A percentile compares a stretch with the other conserved stretches of the same genome.
phyloP scores from a whole-genome alignment of 2,797 vertebrate species.

The Spinus pinus region DNA sequence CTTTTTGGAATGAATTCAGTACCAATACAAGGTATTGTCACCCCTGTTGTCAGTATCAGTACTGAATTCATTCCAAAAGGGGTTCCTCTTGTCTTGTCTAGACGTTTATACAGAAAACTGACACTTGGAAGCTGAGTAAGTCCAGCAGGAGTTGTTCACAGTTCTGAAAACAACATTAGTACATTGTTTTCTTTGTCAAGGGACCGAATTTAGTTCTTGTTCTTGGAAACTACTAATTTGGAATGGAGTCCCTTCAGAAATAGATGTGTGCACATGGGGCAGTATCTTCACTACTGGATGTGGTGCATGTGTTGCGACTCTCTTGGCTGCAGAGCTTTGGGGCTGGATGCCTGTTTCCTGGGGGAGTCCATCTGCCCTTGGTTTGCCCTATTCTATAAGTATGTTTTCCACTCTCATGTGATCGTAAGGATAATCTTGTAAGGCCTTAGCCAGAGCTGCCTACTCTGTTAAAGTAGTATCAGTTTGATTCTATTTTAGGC shows the following conservation, averaged over 20 bases:
- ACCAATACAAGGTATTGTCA: background rate
- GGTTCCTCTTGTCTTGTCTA: background rate
- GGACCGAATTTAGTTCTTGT: background rate
- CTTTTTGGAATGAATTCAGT: background rate
- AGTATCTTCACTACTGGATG: background rate
- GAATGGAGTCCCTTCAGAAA: background rate
- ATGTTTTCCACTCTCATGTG: background rate
- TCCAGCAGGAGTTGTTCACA: background rate
- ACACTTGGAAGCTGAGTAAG: background rate
- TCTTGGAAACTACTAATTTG: background rate
- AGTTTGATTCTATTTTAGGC: conserved; percentile 15
- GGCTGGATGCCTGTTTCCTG: background rate
- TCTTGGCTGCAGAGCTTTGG: background rate
- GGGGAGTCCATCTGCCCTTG: background rate
- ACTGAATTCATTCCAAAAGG: too few species aligned
- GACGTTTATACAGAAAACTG: background rate
- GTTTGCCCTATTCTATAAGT: background rate
- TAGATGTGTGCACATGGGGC: fast-evolving
- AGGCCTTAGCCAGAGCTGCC: background rate
- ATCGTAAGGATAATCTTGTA: background rate
- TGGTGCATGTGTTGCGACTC: background rate
- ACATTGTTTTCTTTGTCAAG: background rate
- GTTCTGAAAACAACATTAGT: background rate
- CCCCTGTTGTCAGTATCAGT: background rate
- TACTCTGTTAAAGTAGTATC: background rate